Evolutionary conservation across 2,888 invertebrate species (phyloP).

Genomic region (Volucella inflata): DNA sequence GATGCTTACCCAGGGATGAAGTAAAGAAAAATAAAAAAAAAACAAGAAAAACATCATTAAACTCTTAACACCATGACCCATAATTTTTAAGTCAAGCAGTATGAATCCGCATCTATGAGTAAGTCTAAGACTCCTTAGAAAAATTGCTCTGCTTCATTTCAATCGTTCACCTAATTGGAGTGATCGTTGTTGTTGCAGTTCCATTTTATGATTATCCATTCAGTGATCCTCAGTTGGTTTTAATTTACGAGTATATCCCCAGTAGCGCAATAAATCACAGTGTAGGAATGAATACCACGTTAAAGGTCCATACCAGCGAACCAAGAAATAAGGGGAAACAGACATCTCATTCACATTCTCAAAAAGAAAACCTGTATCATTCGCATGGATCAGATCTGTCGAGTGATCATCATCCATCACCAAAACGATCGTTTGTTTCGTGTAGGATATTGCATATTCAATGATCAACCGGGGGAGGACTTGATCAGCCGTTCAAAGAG

Average conservation of each 20-base stretch:
- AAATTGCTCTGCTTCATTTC: constrained; percentile 22
- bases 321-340: not conserved
- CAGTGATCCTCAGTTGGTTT: constrained; percentile 8
- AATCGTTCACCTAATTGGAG: constrained; percentile 54
- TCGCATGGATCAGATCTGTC: constrained; percentile 33
- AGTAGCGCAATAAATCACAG: constrained; percentile 31
- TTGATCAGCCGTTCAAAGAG: constrained; percentile 25
- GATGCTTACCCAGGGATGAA: not conserved
- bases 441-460: constrained; percentile 35
- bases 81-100: constrained; percentile 29
- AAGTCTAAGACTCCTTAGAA: constrained; percentile 9
- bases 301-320: no score
- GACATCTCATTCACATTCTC: not conserved
- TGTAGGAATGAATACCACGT: no score
- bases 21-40: not conserved
- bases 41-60: constrained; percentile 45
- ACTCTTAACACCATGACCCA: constrained; percentile 59
- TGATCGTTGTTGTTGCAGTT: constrained; percentile 4
- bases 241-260: constrained; percentile 49
- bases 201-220: constrained; percentile 11
- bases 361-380: constrained; percentile 14
- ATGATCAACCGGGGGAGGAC: constrained; percentile 29
- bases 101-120: not conserved
- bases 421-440: constrained; percentile 60
- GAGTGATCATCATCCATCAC: constrained; percentile 58